These are phyloP conservation scores for Mystacornis crossleyi DNA, from an alignment of 2,113 vertebrate species.

Conservation along the genomic window DNA sequence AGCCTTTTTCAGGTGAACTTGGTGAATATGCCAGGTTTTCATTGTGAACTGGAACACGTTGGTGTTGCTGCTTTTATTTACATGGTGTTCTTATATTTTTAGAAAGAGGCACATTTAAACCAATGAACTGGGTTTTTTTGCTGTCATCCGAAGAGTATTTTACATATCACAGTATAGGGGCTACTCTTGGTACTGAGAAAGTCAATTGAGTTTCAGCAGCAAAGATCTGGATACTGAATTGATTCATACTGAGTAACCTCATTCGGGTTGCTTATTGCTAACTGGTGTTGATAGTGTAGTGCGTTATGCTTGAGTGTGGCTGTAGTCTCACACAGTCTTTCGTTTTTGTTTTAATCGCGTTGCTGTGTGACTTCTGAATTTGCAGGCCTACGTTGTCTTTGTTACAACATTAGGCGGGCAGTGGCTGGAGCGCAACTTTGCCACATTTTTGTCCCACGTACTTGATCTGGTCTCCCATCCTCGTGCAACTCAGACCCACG, in stretches of 20 bases:
- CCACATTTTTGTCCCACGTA: constrained; percentile 92
- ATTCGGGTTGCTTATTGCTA: not conserved
- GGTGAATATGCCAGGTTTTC: not conserved
- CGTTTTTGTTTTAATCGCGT: not conserved
- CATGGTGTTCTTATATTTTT: not conserved
- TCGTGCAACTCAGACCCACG: constrained; percentile 95
- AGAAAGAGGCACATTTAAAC: not conserved
- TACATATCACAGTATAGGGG: not conserved
- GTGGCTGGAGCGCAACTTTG: constrained; percentile 97
- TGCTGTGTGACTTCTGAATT: constrained; percentile 8
- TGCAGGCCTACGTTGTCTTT: constrained; percentile 96
- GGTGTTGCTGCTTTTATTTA: not conserved
- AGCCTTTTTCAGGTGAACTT: not conserved
- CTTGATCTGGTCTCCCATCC: constrained; percentile 96
- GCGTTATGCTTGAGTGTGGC: not conserved
- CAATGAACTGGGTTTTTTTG: not conserved
- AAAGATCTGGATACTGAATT: not conserved
- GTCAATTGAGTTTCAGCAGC: not conserved
- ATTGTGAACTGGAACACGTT: not conserved
- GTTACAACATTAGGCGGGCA: constrained; percentile 94
- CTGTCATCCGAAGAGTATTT: not conserved
- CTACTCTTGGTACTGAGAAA: not conserved
- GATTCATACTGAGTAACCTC: not conserved
- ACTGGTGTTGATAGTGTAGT: not conserved
- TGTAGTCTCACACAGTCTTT: not conserved